These are phyloP conservation scores for Pogonus chalceus DNA, from an alignment of 1,140 invertebrate species.

Conservation along the genomic window DNA sequence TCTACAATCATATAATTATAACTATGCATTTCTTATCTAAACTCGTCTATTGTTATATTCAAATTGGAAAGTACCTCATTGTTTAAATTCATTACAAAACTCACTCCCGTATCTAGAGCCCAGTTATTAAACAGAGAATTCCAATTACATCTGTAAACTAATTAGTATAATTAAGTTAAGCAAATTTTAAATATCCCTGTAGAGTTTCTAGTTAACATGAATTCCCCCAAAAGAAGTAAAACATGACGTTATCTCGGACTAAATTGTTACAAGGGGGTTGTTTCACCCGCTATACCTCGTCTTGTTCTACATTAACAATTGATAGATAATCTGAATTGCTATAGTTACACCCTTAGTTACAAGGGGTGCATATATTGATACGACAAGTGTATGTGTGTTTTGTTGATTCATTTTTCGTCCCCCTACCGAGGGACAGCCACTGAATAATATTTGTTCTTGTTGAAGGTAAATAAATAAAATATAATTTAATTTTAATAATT, in stretches of 20 bases:
- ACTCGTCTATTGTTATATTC: no score
- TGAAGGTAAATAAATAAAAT: no score
- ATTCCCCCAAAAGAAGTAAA: not conserved
- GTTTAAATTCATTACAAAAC: no score
- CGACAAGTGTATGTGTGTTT: not conserved
- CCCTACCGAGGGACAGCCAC: not conserved
- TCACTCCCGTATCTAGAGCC: no score
- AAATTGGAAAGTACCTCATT: no score
- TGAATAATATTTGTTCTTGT: not conserved
- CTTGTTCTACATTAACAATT: not conserved
- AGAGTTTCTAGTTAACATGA: not conserved
- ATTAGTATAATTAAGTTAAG: constrained; percentile 4
- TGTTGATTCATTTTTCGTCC: not conserved
- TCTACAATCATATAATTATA: no score
- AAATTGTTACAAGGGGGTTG: not conserved
- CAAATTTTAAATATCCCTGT: not conserved
- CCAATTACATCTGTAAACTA: not conserved
- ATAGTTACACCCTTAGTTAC: not conserved
- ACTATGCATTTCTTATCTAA: no score
- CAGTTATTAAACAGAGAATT: not conserved
- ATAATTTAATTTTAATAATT: no score
- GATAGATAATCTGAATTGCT: constrained; percentile 5
- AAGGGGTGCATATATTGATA: constrained; percentile 12
- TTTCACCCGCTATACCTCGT: not conserved
- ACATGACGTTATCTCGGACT: not conserved